A percentile compares a stretch with the other conserved stretches of the same genome.
Evolutionary conservation across 1,140 invertebrate species (phyloP).

Genomic region (Palaemon carinicauda): DNA sequence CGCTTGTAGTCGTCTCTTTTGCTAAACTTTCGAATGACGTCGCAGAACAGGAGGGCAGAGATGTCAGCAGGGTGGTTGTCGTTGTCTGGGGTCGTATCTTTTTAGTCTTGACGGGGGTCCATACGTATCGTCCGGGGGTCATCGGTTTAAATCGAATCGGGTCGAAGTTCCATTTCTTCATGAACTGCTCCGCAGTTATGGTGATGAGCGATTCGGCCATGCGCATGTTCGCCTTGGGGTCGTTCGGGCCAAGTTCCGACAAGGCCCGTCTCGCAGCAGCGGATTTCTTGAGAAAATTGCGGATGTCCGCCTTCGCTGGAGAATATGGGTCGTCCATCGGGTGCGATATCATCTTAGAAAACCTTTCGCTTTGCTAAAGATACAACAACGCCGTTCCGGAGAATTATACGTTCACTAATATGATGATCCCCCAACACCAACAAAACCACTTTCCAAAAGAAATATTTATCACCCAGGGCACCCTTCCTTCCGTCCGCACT

Average conservation of each 20-base stretch:
- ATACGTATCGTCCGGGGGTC: constrained; percentile 7
- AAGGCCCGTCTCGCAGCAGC: constrained; percentile 9
- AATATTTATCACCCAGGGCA: neutral
- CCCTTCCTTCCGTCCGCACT: neutral
- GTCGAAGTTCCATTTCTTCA: constrained; percentile 44
- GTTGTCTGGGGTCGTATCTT: neutral
- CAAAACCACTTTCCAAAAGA: neutral
- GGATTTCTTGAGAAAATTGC: constrained; percentile 5
- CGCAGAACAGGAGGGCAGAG: neutral
- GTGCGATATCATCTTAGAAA: constrained; percentile 17
- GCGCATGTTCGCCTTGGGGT: constrained; percentile 32
- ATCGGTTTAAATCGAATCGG: constrained; percentile 2
- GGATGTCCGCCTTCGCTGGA: constrained; percentile 10
- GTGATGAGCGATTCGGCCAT: constrained; percentile 33
- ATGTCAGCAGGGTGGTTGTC: neutral
- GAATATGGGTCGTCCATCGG: neutral
- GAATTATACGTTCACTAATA: neutral
- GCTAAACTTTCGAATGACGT: neutral
- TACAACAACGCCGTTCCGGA: no score
- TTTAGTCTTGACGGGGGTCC: constrained; percentile 15
- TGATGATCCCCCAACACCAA: no score
- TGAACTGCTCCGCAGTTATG: constrained; percentile 34
- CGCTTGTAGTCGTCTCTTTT: neutral
- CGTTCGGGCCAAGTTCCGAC: constrained; percentile 28
- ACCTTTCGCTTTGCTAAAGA: no score